These are phyloP conservation scores for Pelobates cultripes DNA, from an alignment of 2,797 vertebrate species.

Conservation along the genomic window DNA sequence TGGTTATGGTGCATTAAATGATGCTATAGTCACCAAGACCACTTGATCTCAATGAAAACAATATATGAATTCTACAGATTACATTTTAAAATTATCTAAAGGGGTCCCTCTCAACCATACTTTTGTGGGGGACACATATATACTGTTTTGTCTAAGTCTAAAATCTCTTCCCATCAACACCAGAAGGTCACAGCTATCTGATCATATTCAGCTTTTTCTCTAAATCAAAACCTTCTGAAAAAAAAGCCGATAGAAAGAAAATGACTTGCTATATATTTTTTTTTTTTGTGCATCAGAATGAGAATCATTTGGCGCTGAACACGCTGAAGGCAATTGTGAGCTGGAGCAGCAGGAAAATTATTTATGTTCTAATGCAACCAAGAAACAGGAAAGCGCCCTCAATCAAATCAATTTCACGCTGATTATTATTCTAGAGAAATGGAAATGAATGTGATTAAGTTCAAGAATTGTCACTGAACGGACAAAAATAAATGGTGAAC, in stretches of 20 bases:
- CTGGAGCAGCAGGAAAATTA: slow-evolving; percentile 42
- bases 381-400: slow-evolving; percentile 20
- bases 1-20: no score
- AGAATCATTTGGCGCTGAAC: slow-evolving; percentile 41
- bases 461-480: slow-evolving; percentile 20
- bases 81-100: no score
- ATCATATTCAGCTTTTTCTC: background rate
- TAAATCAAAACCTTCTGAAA: background rate
- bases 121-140: no score
- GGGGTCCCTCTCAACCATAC: no score
- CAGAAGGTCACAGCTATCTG: background rate
- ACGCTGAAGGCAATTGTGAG: slow-evolving; percentile 39
- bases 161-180: no score
- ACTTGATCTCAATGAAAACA: no score
- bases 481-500: slow-evolving; percentile 11
- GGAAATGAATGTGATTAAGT: slow-evolving; percentile 23
- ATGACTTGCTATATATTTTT: background rate
- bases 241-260: slow-evolving; percentile 1
- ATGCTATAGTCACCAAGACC: no score
- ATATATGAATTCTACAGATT: no score
- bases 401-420: slow-evolving; percentile 33
- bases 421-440: slow-evolving; percentile 47
- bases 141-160: no score
- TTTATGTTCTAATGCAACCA: slow-evolving; percentile 36
- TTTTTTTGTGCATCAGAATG: slow-evolving; percentile 20